Percentiles rank a stretch among this genome's conserved stretches.
phyloP scores from a whole-genome alignment of 1,140 invertebrate species.

The Anoplolepis gracilipes region DNA sequence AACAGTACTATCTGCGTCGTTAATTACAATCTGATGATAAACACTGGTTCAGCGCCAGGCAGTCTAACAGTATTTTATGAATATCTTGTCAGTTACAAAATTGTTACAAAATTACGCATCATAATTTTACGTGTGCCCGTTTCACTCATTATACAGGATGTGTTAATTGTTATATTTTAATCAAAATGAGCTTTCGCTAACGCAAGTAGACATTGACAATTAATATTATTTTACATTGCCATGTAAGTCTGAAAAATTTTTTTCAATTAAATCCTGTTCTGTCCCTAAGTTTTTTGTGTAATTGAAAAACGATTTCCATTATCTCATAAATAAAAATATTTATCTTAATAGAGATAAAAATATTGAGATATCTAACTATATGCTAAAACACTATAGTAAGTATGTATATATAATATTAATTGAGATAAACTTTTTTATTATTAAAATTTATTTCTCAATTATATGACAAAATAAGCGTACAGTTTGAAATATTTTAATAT shows the following conservation, averaged over 20 bases:
- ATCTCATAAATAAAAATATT: not conserved
- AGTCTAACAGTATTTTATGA: not conserved
- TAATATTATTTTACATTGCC: not conserved
- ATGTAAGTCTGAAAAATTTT: not conserved
- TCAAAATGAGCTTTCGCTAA: not conserved
- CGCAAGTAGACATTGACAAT: constrained; percentile 1
- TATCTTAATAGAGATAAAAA: not conserved
- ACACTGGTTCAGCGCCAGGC: constrained; percentile 3
- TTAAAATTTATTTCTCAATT: not conserved
- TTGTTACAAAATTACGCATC: constrained; percentile 25
- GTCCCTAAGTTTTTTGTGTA: not conserved
- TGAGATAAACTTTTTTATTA: constrained; percentile 1
- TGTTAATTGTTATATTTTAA: constrained; percentile 37
- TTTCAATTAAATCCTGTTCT: not conserved
- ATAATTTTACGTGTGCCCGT: constrained; percentile 29
- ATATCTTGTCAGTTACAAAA: constrained; percentile 41
- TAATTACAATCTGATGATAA: constrained; percentile 64
- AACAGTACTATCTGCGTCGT: constrained; percentile 59
- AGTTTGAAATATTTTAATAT: not conserved
- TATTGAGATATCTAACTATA: not conserved
- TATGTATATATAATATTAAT: not conserved
- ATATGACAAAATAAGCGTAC: not conserved
- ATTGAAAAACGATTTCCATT: not conserved
- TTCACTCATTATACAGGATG: not conserved
- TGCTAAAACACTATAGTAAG: too few relatives aligned